Evolutionary conservation across 2,888 invertebrate genomes (phyloP).

Genomic region (Drosophila incognita): DNA sequence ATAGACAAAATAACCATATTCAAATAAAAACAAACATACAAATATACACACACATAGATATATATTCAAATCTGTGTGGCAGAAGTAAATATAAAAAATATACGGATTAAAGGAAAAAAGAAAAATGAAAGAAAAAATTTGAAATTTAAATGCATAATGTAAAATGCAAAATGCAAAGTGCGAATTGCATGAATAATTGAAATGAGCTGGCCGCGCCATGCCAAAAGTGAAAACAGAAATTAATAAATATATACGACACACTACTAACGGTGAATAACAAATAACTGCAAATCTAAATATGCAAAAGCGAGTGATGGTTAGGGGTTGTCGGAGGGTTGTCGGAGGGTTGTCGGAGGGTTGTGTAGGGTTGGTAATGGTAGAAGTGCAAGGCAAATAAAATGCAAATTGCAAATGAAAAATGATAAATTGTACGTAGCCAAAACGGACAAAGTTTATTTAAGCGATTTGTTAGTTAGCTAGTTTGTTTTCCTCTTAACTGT

Average conservation of each 20-base stretch:
- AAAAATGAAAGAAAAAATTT: neutral
- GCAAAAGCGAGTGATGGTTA: conserved; percentile 6
- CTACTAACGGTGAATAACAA: conserved; percentile 75
- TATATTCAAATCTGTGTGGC: conserved; percentile 24
- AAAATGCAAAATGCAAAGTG: conserved; percentile 36
- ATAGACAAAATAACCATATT: conserved; percentile 22
- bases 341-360: neutral
- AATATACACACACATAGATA: conserved; percentile 11
- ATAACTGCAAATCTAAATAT: conserved; percentile 34
- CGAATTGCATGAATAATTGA: conserved; percentile 67
- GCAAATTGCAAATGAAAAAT: conserved; percentile 70
- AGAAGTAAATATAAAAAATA: neutral
- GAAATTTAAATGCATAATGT: conserved; percentile 36
- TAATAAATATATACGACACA: conserved; percentile 62
- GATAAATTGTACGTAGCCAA: conserved; percentile 67
- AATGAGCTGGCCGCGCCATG: conserved; percentile 47
- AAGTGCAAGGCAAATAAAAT: conserved; percentile 57
- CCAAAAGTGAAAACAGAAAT: conserved; percentile 55
- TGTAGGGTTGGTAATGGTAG: neutral
- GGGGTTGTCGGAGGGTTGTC: neutral
- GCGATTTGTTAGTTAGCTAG: conserved; percentile 70
- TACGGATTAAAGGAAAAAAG: neutral
- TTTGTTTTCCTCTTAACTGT: conserved; percentile 18
- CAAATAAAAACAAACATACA: conserved; percentile 5
- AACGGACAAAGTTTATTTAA: conserved; percentile 76